Evolutionary conservation across 2,797 vertebrate species (phyloP), one percentile per base, ranked within the genome.

Genomic region (Poliocrania exsul): DNA sequence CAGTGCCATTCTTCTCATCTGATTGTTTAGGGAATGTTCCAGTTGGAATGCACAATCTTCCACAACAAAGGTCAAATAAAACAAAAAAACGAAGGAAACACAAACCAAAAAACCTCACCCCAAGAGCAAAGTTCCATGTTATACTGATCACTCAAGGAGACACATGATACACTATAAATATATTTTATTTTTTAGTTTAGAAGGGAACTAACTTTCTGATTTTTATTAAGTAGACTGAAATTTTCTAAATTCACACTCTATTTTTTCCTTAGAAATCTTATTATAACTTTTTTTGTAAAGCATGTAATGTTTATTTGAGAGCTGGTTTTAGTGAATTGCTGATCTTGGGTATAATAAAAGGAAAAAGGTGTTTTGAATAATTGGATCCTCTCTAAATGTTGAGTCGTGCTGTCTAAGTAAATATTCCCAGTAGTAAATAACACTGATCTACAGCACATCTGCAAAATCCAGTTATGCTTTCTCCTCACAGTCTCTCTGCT

Each of bases 41-140:
- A 60, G 10, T 77, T 72, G 17, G 26, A 89, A 82, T 62, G 23
- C 6, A 35, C 12, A 50, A 6, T 31, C 11, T 1, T 8, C 17
- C 19, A 49, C n/a, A 42, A 74, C 1, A 25, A 53, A 78, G 13
- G 3, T 58, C 7, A 86, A 47, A 62, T 35, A 1, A 25, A 33
- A 66, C 60, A 50, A 31, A 0, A 1, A 40, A 40, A 40, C 38
- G n/a, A n/a, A n/a, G n/a, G n/a, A 49, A 40, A 40, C 16, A 50
- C 13, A 37, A 44, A 29, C 29, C 1, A 31, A 49, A 29, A 17
- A 37, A 6, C 3, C 0, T 2, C 3, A 16, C 10, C 13, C 10
- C 4, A n/a, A 49, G 24, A 37, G 61, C 0, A 9, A 79, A 46
- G 4, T 46, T 57, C 19, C 38, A 8, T 51, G 20, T 87, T 49